Conservation (phyloP, 2,113 vertebrate genomes). For the Ailuropoda melanoleuca region DNA sequence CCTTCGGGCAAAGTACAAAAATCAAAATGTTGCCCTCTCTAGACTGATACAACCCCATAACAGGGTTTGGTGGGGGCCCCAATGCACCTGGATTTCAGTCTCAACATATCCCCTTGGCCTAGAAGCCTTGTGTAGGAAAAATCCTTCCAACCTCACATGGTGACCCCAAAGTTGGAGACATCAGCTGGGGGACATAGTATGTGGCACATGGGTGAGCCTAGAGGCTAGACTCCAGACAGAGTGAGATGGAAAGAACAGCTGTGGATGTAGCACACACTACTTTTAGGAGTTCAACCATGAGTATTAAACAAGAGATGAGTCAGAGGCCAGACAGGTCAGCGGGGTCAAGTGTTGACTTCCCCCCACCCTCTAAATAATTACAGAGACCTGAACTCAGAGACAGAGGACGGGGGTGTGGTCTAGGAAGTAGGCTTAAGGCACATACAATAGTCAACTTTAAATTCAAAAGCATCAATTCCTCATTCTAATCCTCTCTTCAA, state of each 20-base stretch:
- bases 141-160: not conserved
- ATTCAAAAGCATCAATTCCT: conserved; percentile 54
- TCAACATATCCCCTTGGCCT: not conserved
- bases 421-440: conserved; percentile 34
- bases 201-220: not conserved
- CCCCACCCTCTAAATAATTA: conserved; percentile 27
- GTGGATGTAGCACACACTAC: not conserved
- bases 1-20: not conserved
- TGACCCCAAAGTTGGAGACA: not conserved
- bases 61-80: not conserved
- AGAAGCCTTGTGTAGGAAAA: not conserved
- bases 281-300: not conserved
- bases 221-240: not conserved
- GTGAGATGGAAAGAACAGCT: not conserved
- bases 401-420: not conserved
- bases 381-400: conserved; percentile 27
- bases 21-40: not conserved
- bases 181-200: not conserved
- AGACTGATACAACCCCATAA: not conserved
- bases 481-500: conserved; percentile 64
- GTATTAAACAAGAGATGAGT: conserved; percentile 27
- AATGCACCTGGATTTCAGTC: not conserved
- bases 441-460: conserved; percentile 49
- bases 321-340: not conserved
- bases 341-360: conserved; percentile 49